These are phyloP conservation scores for Seriola rivoliana DNA, from an alignment of 2,113 vertebrate genomes.

Conservation along the genomic window DNA sequence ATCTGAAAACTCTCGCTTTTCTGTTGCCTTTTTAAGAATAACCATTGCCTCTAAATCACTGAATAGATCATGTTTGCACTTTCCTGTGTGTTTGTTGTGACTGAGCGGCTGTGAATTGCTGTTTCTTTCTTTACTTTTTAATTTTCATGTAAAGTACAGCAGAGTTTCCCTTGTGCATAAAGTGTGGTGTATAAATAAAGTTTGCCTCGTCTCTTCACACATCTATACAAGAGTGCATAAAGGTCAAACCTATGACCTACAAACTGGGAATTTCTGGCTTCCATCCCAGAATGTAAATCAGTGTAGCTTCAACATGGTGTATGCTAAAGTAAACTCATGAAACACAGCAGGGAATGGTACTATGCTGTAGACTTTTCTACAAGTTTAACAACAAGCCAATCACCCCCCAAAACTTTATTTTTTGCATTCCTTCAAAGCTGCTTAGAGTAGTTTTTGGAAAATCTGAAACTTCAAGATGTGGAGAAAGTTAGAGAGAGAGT, in stretches of 20 bases:
- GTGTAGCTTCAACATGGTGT: not conserved
- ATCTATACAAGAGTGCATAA: slow-evolving; percentile 8
- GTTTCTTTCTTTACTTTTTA: not conserved
- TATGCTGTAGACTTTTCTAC: not conserved
- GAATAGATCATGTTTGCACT: too few species aligned
- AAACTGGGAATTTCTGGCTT: slow-evolving; percentile 7
- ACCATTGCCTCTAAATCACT: not conserved
- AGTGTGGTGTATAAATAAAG: not conserved
- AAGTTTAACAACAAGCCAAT: slow-evolving; percentile 25
- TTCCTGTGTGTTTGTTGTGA: not conserved
- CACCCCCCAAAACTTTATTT: slow-evolving; percentile 21
- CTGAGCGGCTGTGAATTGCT: not conserved
- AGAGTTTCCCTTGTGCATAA: not conserved
- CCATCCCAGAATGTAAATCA: slow-evolving; percentile 16
- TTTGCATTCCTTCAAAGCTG: slow-evolving; percentile 12
- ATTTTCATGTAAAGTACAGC: not conserved
- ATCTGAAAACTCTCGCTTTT: too few species aligned
- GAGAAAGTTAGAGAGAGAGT: slow-evolving; percentile 37
- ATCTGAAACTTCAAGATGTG: not conserved
- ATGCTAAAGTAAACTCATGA: slow-evolving; percentile 5
- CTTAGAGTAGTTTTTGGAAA: slow-evolving; percentile 18
- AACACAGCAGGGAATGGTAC: not conserved
- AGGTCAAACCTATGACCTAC: slow-evolving; percentile 16
- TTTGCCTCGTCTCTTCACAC: not conserved
- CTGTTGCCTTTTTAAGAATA: too few species aligned